Evolutionary conservation across 1,140 invertebrate genomes (phyloP).

Genomic region (Berghia stephanieae): DNA sequence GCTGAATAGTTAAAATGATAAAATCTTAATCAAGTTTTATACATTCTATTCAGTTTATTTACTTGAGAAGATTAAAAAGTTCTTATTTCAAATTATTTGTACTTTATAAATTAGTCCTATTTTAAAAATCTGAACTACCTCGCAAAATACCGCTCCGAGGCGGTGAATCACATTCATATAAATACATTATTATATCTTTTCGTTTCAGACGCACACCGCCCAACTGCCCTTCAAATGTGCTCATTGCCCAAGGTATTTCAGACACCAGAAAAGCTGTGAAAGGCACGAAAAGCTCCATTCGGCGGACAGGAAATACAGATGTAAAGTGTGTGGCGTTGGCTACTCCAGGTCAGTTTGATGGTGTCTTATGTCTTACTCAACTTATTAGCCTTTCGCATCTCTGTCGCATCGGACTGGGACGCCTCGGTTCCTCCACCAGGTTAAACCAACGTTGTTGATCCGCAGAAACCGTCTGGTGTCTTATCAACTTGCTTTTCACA

Average conservation of each 20-base stretch:
- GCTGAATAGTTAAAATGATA: too few species aligned
- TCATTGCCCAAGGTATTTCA: conserved; percentile 90
- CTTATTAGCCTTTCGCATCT: neutral
- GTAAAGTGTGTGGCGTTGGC: conserved; percentile 88
- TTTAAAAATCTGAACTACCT: neutral
- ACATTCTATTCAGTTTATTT: neutral
- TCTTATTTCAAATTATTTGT: neutral
- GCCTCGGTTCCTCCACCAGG: neutral
- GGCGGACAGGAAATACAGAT: conserved; percentile 92
- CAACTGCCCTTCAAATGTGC: conserved; percentile 70
- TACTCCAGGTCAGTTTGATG: conserved; percentile 80
- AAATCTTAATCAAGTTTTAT: too few species aligned
- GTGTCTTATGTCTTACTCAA: neutral
- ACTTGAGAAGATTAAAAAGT: neutral
- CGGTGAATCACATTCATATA: neutral
- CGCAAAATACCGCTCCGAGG: neutral
- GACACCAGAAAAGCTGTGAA: conserved; percentile 93
- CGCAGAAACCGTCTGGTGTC: neutral
- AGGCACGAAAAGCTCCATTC: conserved; percentile 95
- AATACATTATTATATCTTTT: neutral
- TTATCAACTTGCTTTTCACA: neutral
- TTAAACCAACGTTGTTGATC: too few species aligned
- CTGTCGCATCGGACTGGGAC: too few species aligned
- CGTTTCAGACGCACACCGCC: conserved; percentile 70
- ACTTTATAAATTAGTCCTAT: neutral